These are phyloP conservation scores for Crenichthys baileyi DNA, from an alignment of 2,797 vertebrate genomes.

Conservation along the genomic window DNA sequence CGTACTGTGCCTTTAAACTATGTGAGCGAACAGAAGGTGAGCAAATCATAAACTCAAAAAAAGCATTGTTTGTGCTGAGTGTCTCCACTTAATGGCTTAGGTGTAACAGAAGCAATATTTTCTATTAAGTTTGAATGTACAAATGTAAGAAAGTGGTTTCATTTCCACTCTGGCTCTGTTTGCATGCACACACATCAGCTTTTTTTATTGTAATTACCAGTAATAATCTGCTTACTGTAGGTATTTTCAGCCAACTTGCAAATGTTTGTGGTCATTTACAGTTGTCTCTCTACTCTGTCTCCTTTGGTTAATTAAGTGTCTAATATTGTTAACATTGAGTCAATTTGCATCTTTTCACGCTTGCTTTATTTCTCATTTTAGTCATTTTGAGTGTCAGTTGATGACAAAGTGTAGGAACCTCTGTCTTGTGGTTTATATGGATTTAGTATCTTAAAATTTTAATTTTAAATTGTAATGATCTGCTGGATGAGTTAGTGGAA, in stretches of 20 bases:
- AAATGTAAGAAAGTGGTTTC: slow-evolving; percentile 13
- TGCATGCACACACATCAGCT: neutral
- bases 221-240: neutral
- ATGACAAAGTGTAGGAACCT: too few species aligned
- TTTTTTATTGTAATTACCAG: neutral
- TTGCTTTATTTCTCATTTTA: neutral
- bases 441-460: too few species aligned
- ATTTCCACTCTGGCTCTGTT: neutral
- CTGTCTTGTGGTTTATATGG: too few species aligned
- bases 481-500: too few species aligned
- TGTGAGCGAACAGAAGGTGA: neutral
- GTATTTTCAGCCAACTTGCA: neutral
- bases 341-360: neutral
- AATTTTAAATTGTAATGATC: too few species aligned
- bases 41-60: slow-evolving; percentile 13
- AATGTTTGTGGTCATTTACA: neutral
- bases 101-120: neutral
- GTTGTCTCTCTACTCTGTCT: neutral
- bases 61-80: neutral
- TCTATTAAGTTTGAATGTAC: slow-evolving; percentile 8
- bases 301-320: neutral
- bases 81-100: neutral
- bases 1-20: slow-evolving; percentile 15
- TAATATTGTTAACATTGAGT: neutral
- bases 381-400: neutral